phyloP scores from a whole-genome alignment of 2,797 vertebrate genomes.

The Scomberomorus guttatus region DNA sequence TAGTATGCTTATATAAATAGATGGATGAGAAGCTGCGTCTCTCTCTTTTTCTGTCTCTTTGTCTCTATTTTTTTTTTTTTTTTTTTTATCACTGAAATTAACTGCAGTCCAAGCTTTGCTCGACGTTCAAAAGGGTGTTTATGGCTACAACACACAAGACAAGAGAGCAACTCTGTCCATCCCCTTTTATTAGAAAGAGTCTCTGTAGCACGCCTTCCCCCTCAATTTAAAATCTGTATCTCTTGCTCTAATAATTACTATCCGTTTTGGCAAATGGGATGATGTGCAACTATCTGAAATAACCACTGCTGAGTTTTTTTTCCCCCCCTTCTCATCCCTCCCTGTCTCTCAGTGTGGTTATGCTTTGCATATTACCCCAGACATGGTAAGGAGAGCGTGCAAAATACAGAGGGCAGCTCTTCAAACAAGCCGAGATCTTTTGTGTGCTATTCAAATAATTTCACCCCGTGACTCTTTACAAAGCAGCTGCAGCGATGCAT shows the following conservation, averaged over 20 bases:
- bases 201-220: not conserved
- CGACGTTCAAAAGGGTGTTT: constrained; percentile 45
- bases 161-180: constrained; percentile 15
- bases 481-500: constrained; percentile 63
- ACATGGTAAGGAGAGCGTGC: constrained; percentile 56
- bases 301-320: constrained; percentile 11
- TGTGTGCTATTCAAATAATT: constrained; percentile 74
- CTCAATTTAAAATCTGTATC: not conserved
- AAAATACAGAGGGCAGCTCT: constrained; percentile 66
- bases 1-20: constrained; percentile 64
- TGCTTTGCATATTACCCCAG: constrained; percentile 69
- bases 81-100: constrained; percentile 27
- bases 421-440: constrained; percentile 72
- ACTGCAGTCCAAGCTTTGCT: constrained; percentile 41
- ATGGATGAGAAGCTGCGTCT: constrained; percentile 61
- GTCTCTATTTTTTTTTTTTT: constrained; percentile 15
- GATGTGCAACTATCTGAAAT: constrained; percentile 47
- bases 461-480: constrained; percentile 63
- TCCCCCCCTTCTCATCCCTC: not conserved
- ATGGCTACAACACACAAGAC: constrained; percentile 24
- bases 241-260: constrained; percentile 39
- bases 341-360: constrained; percentile 38
- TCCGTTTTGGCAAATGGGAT: constrained; percentile 35
- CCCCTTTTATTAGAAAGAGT: constrained; percentile 14
- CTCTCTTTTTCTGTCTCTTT: constrained; percentile 15